Evolutionary conservation across 2,113 vertebrate genomes (phyloP), one percentile per base, ranked within the genome.

Genomic region (Amblyopsis rosae): DNA sequence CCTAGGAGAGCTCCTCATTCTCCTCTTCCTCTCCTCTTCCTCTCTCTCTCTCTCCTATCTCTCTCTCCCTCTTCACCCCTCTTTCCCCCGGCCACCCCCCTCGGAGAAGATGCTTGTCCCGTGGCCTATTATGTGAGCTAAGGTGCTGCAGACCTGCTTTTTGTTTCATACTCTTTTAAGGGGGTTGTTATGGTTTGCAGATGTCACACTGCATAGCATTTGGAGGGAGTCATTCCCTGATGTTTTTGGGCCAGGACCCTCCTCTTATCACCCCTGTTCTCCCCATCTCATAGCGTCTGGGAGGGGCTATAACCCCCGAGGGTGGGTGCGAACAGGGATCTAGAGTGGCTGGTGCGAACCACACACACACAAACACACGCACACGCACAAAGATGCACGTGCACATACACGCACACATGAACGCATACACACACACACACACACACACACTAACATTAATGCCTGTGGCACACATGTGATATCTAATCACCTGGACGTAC

Each of bases 121-220:
- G 9, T 77, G 79, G 77, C 69, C 83, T 88, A 80, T 90, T 86
- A 83, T 70, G 69, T 32, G 82, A 79, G 73, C 67, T 63, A 76
- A 72, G 58, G 83, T 70, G 77, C 72, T 56, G 53, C 65, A 74
- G 83, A 75, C 87, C 75, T 83, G 69, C 62, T 88, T 79, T 84
- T 86, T 84, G 75, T 90, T 85, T 83, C 70, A 77, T 72, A 73
- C 79, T 79, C 80, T 87, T 67, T 82, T 80, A 75, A 82, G 80
- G 78, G 65, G 70, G 75, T 72, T 76, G 80, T 91, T 91, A 91
- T 90, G 77, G 86, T 86, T 91, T 91, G 86, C 90, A 92, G 89
- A 91, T 92, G 88, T 91, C 89, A 87, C 88, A 86, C 86, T 83
- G 84, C 84, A 81, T 86, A 88, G 88, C 87, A 76, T 80, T 86